Base-by-base conservation (phyloP, 2,113 vertebrate species). In the Anser brachyrhynchus region DNA sequence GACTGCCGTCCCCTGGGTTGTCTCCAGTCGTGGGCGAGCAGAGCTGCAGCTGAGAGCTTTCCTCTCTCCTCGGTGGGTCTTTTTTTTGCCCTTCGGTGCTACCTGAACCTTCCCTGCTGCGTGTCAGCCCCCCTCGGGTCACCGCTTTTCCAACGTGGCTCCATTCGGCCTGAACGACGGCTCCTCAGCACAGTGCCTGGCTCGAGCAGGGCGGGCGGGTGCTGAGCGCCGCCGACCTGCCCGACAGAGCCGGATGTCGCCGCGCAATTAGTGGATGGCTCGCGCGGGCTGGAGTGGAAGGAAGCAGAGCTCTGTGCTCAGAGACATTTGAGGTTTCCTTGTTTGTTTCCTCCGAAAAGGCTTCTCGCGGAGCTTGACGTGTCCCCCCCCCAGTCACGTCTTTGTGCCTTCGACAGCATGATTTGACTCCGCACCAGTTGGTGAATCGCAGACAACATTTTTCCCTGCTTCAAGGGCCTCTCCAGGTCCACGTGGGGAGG, bases 391-490 rank as follows among this genome's bases (percentile, higher is more conserved):
- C 12, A 0, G 35, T 66, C 20, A 0, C 29, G 16, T 33, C 71
- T 43, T 43, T 3, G 22, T 76, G 44, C 54, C 73, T 89, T 77
- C 12, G 0, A 2, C 4, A 16, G 58, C 5, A 2, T 41, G 35
- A 52, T 26, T 9, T 89, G 64, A 74, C 89, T 44, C 89, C 72
- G 46, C 59, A 59, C 25, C 39, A 52, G 31, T 43, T 86, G 80
- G 13, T 1, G 2, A 80, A 29, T 17, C 0, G 0, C 44, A 70
- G 23, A 15, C 73, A 25, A 5, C 31, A 21, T 17, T 54, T 28
- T 67, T 52, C 37, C 35, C 44, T 70, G 70, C 55, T 55, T 84
- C 29, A 11, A 77, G 69, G 51, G 29, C 18, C 11, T 44, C 49
- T 75, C n/a, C 37, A 28, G 17, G 8, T 67, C 33, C 55, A 5